phyloP scores from a whole-genome alignment of 2,113 vertebrate species.

The Sapajus apella region DNA sequence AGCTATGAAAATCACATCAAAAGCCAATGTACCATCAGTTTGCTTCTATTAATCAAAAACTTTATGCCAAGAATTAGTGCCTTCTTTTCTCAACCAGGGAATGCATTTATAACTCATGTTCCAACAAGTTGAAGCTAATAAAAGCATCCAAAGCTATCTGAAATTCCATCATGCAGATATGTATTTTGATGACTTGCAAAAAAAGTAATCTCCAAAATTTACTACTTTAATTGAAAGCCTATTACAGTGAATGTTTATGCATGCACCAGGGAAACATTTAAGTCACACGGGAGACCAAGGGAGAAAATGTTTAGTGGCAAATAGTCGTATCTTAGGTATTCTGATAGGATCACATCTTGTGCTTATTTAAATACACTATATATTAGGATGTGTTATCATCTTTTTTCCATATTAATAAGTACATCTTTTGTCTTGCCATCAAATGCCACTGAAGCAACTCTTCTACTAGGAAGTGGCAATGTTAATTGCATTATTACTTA shows the following conservation, averaged over 20 bases:
- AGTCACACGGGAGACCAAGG: background rate
- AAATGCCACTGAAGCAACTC: background rate
- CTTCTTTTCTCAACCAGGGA: background rate
- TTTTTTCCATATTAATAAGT: background rate
- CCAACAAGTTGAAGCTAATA: background rate
- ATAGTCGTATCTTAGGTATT: background rate
- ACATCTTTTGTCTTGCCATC: background rate
- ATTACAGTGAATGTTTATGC: background rate
- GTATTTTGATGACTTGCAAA: background rate
- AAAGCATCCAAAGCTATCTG: background rate
- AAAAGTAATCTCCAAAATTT: background rate
- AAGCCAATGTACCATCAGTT: background rate
- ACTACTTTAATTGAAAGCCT: background rate
- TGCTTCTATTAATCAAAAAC: slow-evolving; percentile 2
- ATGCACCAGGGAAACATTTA: background rate
- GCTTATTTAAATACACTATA: background rate
- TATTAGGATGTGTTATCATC: background rate
- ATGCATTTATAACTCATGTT: background rate
- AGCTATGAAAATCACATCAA: slow-evolving; percentile 7
- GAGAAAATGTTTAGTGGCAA: background rate
- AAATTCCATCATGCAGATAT: background rate
- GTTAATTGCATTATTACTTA: background rate
- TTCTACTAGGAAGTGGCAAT: background rate
- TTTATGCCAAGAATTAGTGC: background rate
- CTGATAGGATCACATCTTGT: background rate